Conservation (phyloP, 2,888 invertebrate genomes). For the Amblyteles armatorius region DNA sequence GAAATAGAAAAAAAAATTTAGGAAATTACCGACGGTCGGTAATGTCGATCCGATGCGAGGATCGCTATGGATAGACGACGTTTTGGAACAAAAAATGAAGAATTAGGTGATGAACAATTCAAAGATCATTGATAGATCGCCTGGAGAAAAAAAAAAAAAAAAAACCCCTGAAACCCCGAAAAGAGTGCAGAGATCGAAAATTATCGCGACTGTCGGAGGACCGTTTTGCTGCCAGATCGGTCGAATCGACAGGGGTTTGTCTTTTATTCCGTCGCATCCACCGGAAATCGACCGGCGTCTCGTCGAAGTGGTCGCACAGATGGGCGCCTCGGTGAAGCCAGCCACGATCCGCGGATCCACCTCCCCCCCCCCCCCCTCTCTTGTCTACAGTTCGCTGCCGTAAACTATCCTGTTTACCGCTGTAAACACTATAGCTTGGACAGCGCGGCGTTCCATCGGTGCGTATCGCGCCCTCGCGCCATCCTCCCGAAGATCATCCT, state of each 20-base stretch:
- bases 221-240: conserved; percentile 16
- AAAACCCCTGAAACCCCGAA: background rate
- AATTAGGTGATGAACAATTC: no score
- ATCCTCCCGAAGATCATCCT: background rate
- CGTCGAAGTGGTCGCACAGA: conserved; percentile 16
- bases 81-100: no score
- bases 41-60: no score
- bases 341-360: background rate
- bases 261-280: conserved; percentile 38
- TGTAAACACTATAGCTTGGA: background rate
- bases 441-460: background rate
- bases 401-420: background rate
- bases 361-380: background rate
- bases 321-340: conserved; percentile 8
- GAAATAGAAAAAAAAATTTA: no score
- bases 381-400: background rate
- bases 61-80: no score
- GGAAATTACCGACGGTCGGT: no score
- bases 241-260: background rate
- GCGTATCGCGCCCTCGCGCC: background rate
- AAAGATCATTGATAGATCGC: background rate
- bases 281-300: conserved; percentile 52
- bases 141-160: background rate
- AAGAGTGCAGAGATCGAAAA: conserved; percentile 27
- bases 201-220: conserved; percentile 27